Conservation (phyloP, 2,797 vertebrate species). For the Gorsachius magnificus region DNA sequence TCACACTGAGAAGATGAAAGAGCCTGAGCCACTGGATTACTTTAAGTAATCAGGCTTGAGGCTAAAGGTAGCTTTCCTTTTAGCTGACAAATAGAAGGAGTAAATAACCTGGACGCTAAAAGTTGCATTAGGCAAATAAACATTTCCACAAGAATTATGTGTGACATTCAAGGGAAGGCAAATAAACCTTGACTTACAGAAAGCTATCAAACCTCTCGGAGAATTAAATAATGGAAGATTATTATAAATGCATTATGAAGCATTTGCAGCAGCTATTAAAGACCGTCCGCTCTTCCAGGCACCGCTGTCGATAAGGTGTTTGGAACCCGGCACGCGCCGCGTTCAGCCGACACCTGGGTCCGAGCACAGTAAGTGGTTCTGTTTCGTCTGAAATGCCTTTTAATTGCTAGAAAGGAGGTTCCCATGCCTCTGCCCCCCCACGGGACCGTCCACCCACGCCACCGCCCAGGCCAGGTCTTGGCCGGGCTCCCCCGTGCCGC, state of each 20-base stretch:
- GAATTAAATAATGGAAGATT: constrained; percentile 77
- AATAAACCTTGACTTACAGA: constrained; percentile 79
- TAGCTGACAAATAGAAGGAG: constrained; percentile 76
- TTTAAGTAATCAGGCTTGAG: constrained; percentile 68
- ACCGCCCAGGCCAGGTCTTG: fast-evolving
- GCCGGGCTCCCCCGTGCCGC: fast-evolving
- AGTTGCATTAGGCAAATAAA: constrained; percentile 85
- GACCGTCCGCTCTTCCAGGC: background rate
- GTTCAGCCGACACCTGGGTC: background rate
- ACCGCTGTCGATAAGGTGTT: background rate
- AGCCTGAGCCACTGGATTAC: constrained; percentile 29
- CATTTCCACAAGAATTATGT: constrained; percentile 79
- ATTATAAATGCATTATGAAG: constrained; percentile 62
- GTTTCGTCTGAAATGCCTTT: background rate
- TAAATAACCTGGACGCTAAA: constrained; percentile 80
- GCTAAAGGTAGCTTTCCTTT: constrained; percentile 68
- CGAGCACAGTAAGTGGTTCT: background rate
- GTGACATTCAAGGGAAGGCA: constrained; percentile 76
- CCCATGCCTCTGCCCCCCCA: fast-evolving
- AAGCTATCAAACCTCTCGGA: constrained; percentile 66
- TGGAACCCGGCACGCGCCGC: fast-evolving
- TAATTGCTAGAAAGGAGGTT: background rate
- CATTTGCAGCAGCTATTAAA: constrained; percentile 50
- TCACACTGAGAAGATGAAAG: constrained; percentile 54
- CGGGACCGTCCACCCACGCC: background rate